Evolutionary conservation across 2,797 vertebrate species (phyloP), one percentile per base, ranked within the genome.

Genomic region (Diplodus sargus): DNA sequence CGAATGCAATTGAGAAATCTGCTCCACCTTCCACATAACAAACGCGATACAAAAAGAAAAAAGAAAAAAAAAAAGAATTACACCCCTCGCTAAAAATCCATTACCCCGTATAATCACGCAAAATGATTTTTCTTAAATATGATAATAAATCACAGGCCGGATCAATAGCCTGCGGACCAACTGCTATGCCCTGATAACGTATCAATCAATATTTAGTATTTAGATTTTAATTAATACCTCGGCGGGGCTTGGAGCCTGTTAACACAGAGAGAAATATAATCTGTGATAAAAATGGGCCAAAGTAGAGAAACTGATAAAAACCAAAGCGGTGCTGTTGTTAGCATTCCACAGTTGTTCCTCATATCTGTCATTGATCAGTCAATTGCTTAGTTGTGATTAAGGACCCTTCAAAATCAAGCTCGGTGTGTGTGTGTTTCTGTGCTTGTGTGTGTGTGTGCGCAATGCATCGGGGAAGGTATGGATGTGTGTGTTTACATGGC

Each of bases 81-180:
- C 96, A 95, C 77, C 95, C 95, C 94, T 95, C 93, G 88, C 96
- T 96, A 95, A 96, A 97, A 97, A 96, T 96, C 97, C 95, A 98
- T 98, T 98, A 97, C 96, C 96, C 95, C 88, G 93, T 96, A 97
- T 98, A 98, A 98, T 98, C 96, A 97, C 95, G 93, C 95, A 96
- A 98, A 99, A 99, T 97, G 97, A 99, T 99, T 99, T 98, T 98
- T 97, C 96, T 97, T 98, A 98, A 99, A 99, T 99, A 99, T 99
- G 97, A 99, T 98, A 97, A 98, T 99, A 99, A 99, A 99, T 99
- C 98, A 99, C 97, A 90, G 95, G 87, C 92, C 90, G 95, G 96
- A 99, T 99, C 98, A 96, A 99, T 98, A 95, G 95, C 95, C 95
- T 94, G 95, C 93, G 82, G 93, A 94, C 96, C 97, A 97, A 98